Evolutionary conservation across 2,888 invertebrate genomes (phyloP), one percentile per base, ranked within the genome.

Genomic region (Liodrosophila aerea): DNA sequence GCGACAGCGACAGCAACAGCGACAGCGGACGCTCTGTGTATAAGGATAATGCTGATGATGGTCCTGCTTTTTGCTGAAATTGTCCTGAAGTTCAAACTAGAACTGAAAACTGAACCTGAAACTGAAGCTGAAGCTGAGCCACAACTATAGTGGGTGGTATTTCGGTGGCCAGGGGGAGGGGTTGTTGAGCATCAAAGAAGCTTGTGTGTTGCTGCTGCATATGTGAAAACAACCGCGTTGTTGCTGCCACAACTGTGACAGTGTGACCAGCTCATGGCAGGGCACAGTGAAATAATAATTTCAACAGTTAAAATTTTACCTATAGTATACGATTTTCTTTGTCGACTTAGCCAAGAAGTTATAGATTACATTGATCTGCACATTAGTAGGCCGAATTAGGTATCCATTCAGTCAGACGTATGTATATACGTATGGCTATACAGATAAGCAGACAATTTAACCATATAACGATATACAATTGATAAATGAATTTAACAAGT

Each of bases 21-120:
- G 69, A 67, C 53, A 64, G 57, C 75, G 60, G 57, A 59, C 64
- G 67, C 57, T 73, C 60, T 70, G 61, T 70, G 63, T 70, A 60
- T 64, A 70, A 80, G 81, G 61, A 78, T 78, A 78, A 83, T 83
- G 71, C 77, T 72, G 77, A 73, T 80, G 77, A 76, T 80, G 73
- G 50, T 52, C 66, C 22, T 53, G 53, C 53, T 43, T 40, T 57
- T 31, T 9, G 63, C 36, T 9, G 39, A 47, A 12, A 12, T 53
- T 12, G 44, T 47, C 45, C 33, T 45, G 47, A 37, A 36, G 49
- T 34, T 37, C 5, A 22, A 29, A 8, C 29, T 8, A 9, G 29
- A 9, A 9, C 7, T 9, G 29, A 31, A 31, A 50, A 47, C 66
- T 30, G 31, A 60, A 47, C 37, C 47, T 58, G 27, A 41, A 33